A percentile compares a stretch with the other conserved stretches of the same genome.
phyloP scores from a whole-genome alignment of 1,140 invertebrate genomes.

The Aphelinus certus region DNA sequence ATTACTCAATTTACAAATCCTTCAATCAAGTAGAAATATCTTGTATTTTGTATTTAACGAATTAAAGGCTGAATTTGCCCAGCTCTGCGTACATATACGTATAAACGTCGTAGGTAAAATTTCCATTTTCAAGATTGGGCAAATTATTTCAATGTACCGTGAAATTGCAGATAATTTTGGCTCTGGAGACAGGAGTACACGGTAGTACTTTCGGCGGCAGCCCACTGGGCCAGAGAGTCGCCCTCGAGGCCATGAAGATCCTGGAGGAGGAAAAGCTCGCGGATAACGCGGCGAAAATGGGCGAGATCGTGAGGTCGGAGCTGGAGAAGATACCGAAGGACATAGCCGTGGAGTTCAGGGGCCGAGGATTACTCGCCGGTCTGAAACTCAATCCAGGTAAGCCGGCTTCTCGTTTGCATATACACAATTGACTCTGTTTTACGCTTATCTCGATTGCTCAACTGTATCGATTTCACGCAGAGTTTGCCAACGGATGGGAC shows the following conservation, averaged over 20 bases:
- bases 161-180: slow-evolving; percentile 71
- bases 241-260: slow-evolving; percentile 68
- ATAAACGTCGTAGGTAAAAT: too few species aligned
- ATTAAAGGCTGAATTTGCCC: too few species aligned
- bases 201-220: slow-evolving; percentile 89
- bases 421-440: too few species aligned
- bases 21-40: too few species aligned
- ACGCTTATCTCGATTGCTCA: too few species aligned
- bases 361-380: slow-evolving; percentile 82
- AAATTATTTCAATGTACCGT: too few species aligned
- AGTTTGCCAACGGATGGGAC: slow-evolving; percentile 74
- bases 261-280: slow-evolving; percentile 80
- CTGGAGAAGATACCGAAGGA: slow-evolving; percentile 72
- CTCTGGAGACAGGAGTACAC: slow-evolving; percentile 80
- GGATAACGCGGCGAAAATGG: slow-evolving; percentile 77
- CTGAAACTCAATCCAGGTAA: slow-evolving; percentile 76
- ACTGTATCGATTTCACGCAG: slow-evolving; percentile 56
- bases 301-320: slow-evolving; percentile 71
- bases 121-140: too few species aligned
- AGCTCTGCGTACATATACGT: too few species aligned
- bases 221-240: slow-evolving; percentile 79
- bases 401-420: background rate
- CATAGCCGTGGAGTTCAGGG: slow-evolving; percentile 74
- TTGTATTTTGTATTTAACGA: too few species aligned
- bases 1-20: too few species aligned